phyloP scores from a whole-genome alignment of 2,888 invertebrate genomes.

The Nomada flava region DNA sequence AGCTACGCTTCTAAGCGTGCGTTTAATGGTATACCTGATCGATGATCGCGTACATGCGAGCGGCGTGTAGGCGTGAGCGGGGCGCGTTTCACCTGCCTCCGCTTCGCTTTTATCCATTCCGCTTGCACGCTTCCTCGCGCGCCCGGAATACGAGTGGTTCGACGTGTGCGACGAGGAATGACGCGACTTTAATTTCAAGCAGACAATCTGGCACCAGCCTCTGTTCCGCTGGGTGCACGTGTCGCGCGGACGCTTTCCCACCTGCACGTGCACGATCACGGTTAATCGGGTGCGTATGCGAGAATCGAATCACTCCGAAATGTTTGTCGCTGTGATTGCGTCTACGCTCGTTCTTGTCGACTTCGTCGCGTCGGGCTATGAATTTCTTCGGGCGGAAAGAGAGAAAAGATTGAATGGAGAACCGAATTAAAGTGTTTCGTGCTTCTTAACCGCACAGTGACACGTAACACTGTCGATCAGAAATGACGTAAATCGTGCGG shows the following conservation, averaged over 20 bases:
- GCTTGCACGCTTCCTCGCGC: neutral
- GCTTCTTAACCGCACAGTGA: neutral
- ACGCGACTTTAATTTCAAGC: conserved; percentile 51
- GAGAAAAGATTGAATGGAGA: too few relatives aligned
- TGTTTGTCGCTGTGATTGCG: too few relatives aligned
- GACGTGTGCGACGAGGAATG: conserved; percentile 35
- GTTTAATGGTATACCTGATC: neutral
- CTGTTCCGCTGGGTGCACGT: conserved; percentile 37
- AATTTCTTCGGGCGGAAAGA: neutral
- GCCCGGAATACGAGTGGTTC: conserved; percentile 12
- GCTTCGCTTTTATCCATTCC: neutral
- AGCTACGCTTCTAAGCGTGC: too few relatives aligned
- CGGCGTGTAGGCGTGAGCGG: neutral
- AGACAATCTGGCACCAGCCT: conserved; percentile 55
- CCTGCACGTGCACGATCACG: conserved; percentile 10
- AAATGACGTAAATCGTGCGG: conserved; percentile 26
- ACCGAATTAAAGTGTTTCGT: neutral
- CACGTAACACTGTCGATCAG: neutral
- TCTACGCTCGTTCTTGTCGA: too few relatives aligned
- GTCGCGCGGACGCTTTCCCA: conserved; percentile 11
- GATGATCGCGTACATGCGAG: neutral
- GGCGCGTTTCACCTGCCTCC: conserved; percentile 11
- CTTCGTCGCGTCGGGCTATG: neutral
- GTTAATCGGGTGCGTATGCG: neutral
- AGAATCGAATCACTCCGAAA: neutral